Base-by-base conservation (phyloP, 2,888 invertebrate genomes). In the Agrilus biguttatus region DNA sequence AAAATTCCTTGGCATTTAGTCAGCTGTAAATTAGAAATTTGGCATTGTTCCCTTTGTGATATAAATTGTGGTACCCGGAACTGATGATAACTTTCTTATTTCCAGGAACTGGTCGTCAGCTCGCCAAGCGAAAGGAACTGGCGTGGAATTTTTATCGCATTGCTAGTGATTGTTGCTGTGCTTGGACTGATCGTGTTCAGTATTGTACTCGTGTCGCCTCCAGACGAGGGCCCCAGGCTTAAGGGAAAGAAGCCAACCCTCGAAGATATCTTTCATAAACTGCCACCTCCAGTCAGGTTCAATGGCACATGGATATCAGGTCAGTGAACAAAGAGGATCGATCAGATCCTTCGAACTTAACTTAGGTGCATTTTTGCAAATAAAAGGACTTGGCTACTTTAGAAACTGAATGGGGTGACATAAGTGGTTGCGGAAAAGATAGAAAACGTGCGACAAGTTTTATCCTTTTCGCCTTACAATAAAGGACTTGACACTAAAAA, bases 91-190 rank as follows among this genome's bases (percentile, higher is more conserved):
- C 28, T 28, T 28, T 41, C 33, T 47, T 55, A 51, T 48, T 72
- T 69, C 5, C 75, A 93, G 92, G 92, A 93, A 66, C 66, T 93
- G 65, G 91, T 89, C 54, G 86, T 86, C 35, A 77, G 83, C 40
- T 83, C 87, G 12, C 87, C 89, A 4, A 85, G 80, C 49, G 81
- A 91, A 63, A 74, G 91, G 49, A 93, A 95, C 72, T 95, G 93
- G 92, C 79, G 88, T 37, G 93, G 93, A 14, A 92, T 95, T 57
- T 81, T 86, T 54, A 93, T 92, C 53, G 91, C 92, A 0, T 71
- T 92, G 48, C 73, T 92, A 57, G 93, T 95, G 53, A 92, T 92
- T 53, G 80, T 86, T 17, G 82, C 85, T 28, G 90, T 92, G 33
- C 78, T 89, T 55, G 86, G 88, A 39, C 77, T 91, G 55, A 91